phyloP scores from a whole-genome alignment of 2,797 vertebrate genomes.

The Microctenopoma steveboyesi region DNA sequence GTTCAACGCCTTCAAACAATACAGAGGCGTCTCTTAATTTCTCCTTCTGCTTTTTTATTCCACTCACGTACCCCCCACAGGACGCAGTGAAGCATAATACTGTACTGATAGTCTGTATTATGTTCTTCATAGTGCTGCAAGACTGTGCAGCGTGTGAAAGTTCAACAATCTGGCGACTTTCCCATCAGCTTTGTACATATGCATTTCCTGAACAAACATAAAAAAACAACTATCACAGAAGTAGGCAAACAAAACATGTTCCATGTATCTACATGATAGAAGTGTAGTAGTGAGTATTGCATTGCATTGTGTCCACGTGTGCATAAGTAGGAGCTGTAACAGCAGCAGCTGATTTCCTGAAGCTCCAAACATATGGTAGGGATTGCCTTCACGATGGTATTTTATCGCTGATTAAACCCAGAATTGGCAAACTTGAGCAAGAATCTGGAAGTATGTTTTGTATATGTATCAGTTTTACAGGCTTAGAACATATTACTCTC shows the following conservation, averaged over 20 bases:
- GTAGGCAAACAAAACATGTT: conserved; percentile 27
- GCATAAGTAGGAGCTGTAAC: conserved; percentile 30
- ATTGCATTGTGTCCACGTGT: conserved; percentile 32
- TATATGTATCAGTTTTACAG: conserved; percentile 43
- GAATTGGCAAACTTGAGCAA: conserved; percentile 54
- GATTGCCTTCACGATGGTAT: conserved; percentile 69
- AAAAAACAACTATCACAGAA: conserved; percentile 6
- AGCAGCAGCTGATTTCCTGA: conserved; percentile 65
- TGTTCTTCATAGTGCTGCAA: neutral
- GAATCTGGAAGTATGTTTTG: conserved; percentile 57
- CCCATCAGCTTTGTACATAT: conserved; percentile 39
- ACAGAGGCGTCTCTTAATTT: conserved; percentile 26
- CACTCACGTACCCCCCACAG: conserved; percentile 7
- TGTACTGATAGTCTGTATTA: neutral
- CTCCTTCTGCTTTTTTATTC: conserved; percentile 12
- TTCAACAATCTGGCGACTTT: conserved; percentile 37
- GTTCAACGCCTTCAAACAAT: conserved; percentile 38
- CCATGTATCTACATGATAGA: conserved; percentile 10
- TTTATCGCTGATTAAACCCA: conserved; percentile 74
- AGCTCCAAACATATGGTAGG: conserved; percentile 71
- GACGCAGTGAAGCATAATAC: neutral
- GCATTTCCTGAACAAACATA: too few species aligned
- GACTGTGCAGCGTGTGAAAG: neutral
- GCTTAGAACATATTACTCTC: conserved; percentile 31
- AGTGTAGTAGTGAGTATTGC: conserved; percentile 45